Percentiles rank a stretch among this genome's conserved stretches.
These are phyloP conservation scores for Ammodytes marinus DNA, from an alignment of 2,113 vertebrate genomes.

Conservation along the genomic window DNA sequence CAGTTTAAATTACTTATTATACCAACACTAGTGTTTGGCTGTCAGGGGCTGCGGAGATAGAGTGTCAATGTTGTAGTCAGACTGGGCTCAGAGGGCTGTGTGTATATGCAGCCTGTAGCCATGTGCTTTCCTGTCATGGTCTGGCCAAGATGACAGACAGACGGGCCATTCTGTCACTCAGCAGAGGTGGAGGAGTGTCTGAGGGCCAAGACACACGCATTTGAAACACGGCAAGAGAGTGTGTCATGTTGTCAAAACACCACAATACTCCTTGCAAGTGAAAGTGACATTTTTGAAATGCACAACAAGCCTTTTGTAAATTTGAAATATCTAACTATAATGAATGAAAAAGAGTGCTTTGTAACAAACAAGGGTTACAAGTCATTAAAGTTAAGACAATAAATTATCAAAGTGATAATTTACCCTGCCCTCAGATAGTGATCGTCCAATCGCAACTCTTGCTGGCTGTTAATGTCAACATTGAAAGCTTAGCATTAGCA, in stretches of 20 bases:
- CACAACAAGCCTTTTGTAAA: neutral
- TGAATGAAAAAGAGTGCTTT: neutral
- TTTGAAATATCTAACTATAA: neutral
- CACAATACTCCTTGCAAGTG: slow-evolving; percentile 17
- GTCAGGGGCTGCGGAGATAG: slow-evolving; percentile 66
- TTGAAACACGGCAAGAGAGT: slow-evolving; percentile 36
- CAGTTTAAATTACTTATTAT: slow-evolving; percentile 53
- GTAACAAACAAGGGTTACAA: neutral
- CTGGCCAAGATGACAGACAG: slow-evolving; percentile 75
- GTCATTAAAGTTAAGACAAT: neutral
- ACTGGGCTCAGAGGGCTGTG: slow-evolving; percentile 43
- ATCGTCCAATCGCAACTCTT: neutral
- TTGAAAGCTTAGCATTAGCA: neutral
- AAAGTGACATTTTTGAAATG: slow-evolving; percentile 32
- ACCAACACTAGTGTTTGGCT: slow-evolving; percentile 56
- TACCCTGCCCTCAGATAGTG: neutral
- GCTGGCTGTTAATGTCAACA: no score
- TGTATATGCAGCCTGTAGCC: slow-evolving; percentile 62
- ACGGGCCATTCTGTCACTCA: slow-evolving; percentile 72
- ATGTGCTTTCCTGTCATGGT: slow-evolving; percentile 73
- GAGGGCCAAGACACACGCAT: slow-evolving; percentile 44
- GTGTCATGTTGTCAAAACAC: slow-evolving; percentile 51
- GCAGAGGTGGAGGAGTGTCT: slow-evolving; percentile 66
- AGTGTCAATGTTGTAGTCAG: slow-evolving; percentile 64
- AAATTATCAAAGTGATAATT: neutral